Conservation (phyloP, 2,888 invertebrate species). For the Plagodis dolabraria region DNA sequence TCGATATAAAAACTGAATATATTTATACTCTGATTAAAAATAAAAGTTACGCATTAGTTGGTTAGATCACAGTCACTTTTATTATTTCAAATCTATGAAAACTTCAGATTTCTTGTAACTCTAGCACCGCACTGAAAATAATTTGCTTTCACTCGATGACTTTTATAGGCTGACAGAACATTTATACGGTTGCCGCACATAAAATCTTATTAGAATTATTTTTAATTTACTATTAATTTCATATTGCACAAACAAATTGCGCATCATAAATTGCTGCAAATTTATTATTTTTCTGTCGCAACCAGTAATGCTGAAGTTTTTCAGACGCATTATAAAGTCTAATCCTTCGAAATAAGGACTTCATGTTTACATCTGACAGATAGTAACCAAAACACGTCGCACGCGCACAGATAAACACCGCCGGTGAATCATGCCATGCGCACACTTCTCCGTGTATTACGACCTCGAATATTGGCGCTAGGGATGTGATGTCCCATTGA, state of each 20-base stretch:
- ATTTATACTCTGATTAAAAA: conserved; percentile 37
- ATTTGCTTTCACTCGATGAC: conserved; percentile 5
- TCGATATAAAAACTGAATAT: conserved; percentile 65
- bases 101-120: background rate
- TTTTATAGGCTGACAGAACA: conserved; percentile 9
- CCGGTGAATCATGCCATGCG: conserved; percentile 75
- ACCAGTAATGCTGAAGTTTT: background rate
- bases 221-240: conserved; percentile 21
- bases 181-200: conserved; percentile 3
- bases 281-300: conserved; percentile 12
- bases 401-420: conserved; percentile 50
- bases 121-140: background rate
- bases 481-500: conserved; percentile 44
- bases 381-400: conserved; percentile 45
- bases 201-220: conserved; percentile 11
- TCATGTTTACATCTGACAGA: conserved; percentile 18
- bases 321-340: conserved; percentile 4
- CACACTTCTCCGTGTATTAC: conserved; percentile 68
- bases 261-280: conserved; percentile 19
- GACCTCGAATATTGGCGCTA: conserved; percentile 70
- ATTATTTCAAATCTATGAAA: background rate
- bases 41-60: conserved; percentile 24
- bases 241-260: conserved; percentile 38
- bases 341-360: conserved; percentile 15
- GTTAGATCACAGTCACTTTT: background rate